These are phyloP conservation scores for Perizoma flavofasciatum DNA, from an alignment of 2,888 invertebrate species.

Conservation along the genomic window DNA sequence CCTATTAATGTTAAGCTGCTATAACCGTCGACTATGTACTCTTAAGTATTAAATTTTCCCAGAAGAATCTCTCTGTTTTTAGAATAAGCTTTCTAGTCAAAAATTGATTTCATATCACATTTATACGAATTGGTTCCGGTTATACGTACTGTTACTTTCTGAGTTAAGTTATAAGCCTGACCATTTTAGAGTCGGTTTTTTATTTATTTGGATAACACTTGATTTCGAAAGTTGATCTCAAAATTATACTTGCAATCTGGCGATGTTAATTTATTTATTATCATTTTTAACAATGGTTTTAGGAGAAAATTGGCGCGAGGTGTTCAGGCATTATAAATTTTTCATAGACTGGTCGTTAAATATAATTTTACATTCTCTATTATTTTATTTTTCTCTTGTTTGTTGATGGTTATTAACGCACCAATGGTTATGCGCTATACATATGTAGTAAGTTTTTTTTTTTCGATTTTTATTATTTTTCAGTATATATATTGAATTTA, in stretches of 20 bases:
- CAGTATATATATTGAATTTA: constrained; percentile 16
- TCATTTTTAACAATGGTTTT: constrained; percentile 11
- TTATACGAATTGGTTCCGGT: constrained; percentile 42
- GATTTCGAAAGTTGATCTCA: constrained; percentile 37
- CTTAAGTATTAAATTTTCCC: constrained; percentile 76
- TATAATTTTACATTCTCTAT: constrained; percentile 27
- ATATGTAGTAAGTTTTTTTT: constrained; percentile 11
- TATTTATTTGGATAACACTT: constrained; percentile 21
- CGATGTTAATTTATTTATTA: constrained; percentile 14
- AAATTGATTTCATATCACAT: constrained; percentile 70
- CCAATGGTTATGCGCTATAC: constrained; percentile 36
- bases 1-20: constrained; percentile 60
- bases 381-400: constrained; percentile 30
- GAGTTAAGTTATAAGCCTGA: constrained; percentile 20
- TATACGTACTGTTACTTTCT: constrained; percentile 19
- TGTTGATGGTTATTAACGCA: constrained; percentile 37
- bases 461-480: constrained; percentile 1
- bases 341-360: constrained; percentile 34
- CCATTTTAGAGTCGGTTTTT: constrained; percentile 19
- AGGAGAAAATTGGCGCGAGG: constrained; percentile 16
- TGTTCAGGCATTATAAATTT: constrained; percentile 24
- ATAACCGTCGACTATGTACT: constrained; percentile 59
- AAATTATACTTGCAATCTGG: constrained; percentile 29
- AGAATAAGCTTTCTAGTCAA: constrained; percentile 82
- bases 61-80: constrained; percentile 82